A percentile compares a stretch with the other conserved stretches of the same genome.
These are phyloP conservation scores for Nowickia ferox DNA, from an alignment of 2,888 invertebrate species.

Conservation along the genomic window DNA sequence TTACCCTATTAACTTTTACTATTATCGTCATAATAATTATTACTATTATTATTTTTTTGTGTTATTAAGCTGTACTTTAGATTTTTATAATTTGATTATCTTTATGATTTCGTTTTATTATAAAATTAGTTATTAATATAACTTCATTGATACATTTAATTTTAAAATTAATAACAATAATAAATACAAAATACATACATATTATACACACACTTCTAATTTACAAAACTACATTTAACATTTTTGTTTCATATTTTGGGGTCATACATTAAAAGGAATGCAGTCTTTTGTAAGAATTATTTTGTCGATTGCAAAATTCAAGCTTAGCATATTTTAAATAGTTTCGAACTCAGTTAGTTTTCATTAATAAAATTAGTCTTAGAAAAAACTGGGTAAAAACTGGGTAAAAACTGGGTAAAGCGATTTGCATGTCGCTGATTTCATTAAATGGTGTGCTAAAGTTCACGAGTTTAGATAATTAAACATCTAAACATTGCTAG, in stretches of 20 bases:
- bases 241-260: constrained; percentile 1
- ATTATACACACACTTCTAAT: constrained; percentile 28
- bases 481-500: no score
- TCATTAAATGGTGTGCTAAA: no score
- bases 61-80: constrained; percentile 54
- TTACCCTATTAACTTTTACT: constrained; percentile 48
- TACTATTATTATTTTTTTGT: constrained; percentile 35
- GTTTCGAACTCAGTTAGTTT: not conserved
- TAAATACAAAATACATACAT: constrained; percentile 23
- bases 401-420: no score
- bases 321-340: not conserved
- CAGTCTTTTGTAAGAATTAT: not conserved
- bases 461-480: no score
- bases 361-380: no score
- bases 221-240: constrained; percentile 4
- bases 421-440: no score
- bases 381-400: no score
- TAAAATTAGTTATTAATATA: constrained; percentile 39
- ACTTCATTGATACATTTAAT: constrained; percentile 36
- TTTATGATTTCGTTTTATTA: constrained; percentile 27
- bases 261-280: constrained; percentile 65
- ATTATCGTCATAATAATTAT: constrained; percentile 28
- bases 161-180: constrained; percentile 14
- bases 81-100: constrained; percentile 39
- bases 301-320: not conserved